phyloP scores from a whole-genome alignment of 2,888 invertebrate genomes.

The Altica lythri region DNA sequence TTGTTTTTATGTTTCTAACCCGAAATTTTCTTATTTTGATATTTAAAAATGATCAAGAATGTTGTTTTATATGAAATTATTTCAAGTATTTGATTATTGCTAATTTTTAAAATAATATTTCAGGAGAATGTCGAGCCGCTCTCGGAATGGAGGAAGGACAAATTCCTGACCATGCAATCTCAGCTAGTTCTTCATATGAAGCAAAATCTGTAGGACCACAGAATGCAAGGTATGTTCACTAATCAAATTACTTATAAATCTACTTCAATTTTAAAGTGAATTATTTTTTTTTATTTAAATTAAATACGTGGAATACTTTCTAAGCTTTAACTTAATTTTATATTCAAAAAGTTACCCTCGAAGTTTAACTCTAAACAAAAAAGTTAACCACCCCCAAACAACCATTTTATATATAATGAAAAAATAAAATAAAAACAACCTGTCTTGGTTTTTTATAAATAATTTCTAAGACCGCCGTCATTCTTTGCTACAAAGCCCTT shows the following conservation, averaged over 20 bases:
- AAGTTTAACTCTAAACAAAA: background rate
- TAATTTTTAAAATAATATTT: conserved; percentile 43
- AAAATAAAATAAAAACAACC: background rate
- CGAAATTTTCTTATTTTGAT: too few relatives aligned
- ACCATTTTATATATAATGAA: background rate
- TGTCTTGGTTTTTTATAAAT: background rate
- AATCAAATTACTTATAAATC: too few relatives aligned
- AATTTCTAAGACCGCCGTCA: background rate
- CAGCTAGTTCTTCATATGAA: conserved; percentile 85
- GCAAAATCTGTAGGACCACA: conserved; percentile 85
- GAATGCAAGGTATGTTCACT: conserved; percentile 80
- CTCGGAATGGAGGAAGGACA: conserved; percentile 87
- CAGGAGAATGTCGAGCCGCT: conserved; percentile 72
- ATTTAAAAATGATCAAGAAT: too few relatives aligned
- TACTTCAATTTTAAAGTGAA: too few relatives aligned
- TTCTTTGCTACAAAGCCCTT: conserved; percentile 14
- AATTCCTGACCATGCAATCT: conserved; percentile 83
- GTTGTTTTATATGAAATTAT: too few relatives aligned
- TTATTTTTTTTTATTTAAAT: too few relatives aligned
- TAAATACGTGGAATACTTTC: too few relatives aligned
- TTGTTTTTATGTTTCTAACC: too few relatives aligned
- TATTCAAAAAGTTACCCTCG: background rate
- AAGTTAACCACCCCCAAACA: background rate
- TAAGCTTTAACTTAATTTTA: too few relatives aligned
- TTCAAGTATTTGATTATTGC: background rate